Conservation (phyloP, 2,113 vertebrate genomes). For the Neolamprologus ventralis region DNA sequence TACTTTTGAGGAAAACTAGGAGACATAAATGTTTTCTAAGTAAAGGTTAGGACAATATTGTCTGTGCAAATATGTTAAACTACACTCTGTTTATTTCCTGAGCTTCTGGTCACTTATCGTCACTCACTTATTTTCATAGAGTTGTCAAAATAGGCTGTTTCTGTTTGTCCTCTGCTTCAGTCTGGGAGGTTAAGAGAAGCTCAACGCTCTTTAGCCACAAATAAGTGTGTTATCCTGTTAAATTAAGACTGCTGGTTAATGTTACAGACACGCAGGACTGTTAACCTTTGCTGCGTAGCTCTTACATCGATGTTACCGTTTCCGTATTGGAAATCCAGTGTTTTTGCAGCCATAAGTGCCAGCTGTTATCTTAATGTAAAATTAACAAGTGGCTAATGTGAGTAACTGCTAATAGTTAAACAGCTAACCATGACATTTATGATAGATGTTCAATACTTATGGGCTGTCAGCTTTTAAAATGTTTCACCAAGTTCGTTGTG, state of each 20-base stretch:
- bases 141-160: not conserved
- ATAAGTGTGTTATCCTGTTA: not conserved
- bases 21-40: not conserved
- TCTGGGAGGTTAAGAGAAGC: not conserved
- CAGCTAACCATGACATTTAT: not conserved
- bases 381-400: not conserved
- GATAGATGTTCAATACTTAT: not conserved
- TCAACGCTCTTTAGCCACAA: not conserved
- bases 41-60: not conserved
- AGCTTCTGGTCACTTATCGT: not conserved
- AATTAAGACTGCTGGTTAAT: not conserved
- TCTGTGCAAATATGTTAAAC: not conserved
- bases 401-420: not conserved
- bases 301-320: not conserved
- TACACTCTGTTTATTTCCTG: not conserved
- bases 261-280: not conserved
- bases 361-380: not conserved
- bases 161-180: not conserved
- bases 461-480: not conserved
- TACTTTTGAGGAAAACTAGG: not conserved
- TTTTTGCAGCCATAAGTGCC: not conserved
- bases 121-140: not conserved
- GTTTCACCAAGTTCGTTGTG: fast-evolving
- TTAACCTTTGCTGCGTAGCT: not conserved
- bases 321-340: not conserved